Conservation (phyloP, 2,888 invertebrate genomes). For the Pycnomerus fuliginosus region DNA sequence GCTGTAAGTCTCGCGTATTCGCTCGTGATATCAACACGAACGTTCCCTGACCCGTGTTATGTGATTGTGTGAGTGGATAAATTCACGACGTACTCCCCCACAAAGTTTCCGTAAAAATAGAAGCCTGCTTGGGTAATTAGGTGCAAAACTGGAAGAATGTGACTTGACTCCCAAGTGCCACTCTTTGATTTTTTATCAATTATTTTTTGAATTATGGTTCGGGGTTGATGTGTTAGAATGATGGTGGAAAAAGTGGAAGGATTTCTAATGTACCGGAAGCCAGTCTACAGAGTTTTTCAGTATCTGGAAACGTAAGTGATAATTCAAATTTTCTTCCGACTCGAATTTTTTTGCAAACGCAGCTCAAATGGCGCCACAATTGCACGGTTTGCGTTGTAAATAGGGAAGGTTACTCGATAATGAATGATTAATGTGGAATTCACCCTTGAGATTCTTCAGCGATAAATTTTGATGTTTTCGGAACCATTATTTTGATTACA, state of each 20-base stretch:
- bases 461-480: background rate
- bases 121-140: no score
- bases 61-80: constrained; percentile 10
- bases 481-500: background rate
- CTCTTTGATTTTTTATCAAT: no score
- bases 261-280: constrained; percentile 76
- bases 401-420: no score
- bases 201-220: constrained; percentile 37
- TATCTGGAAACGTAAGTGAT: constrained; percentile 82
- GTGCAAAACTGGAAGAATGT: no score
- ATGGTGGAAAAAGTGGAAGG: constrained; percentile 77
- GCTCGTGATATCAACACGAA: constrained; percentile 22
- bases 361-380: no score
- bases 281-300: constrained; percentile 79
- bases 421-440: no score
- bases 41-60: constrained; percentile 15
- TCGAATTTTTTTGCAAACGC: no score
- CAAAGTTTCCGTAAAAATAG: constrained; percentile 18
- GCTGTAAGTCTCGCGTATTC: constrained; percentile 26
- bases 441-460: no score
- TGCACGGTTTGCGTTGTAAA: no score
- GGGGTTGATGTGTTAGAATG: constrained; percentile 45
- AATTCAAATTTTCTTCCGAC: no score
- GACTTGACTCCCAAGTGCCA: no score
- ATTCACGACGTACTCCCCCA: constrained; percentile 15